phyloP scores from a whole-genome alignment of 2,888 invertebrate species.

The Epistrophe grossulariae region DNA sequence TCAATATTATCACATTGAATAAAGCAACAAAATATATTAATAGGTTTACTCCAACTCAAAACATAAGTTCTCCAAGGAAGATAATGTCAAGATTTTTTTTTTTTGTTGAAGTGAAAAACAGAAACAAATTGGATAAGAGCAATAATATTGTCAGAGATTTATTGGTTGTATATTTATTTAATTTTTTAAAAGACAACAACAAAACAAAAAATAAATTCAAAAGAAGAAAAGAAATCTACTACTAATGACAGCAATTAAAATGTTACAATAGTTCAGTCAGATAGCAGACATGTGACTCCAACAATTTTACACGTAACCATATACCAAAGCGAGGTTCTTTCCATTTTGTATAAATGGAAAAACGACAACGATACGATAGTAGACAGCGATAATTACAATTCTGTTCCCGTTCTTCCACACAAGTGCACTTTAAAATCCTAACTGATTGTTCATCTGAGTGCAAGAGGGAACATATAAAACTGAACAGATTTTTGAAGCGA shows the following conservation, averaged over 20 bases:
- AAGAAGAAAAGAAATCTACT: slow-evolving; percentile 13
- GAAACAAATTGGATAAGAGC: neutral
- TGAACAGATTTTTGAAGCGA: slow-evolving; percentile 51
- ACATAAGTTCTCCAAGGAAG: neutral
- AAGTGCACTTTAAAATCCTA: slow-evolving; percentile 46
- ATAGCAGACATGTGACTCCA: slow-evolving; percentile 32
- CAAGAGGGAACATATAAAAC: slow-evolving; percentile 42
- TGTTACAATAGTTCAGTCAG: slow-evolving; percentile 34
- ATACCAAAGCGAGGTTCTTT: neutral
- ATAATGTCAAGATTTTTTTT: neutral
- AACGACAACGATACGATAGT: slow-evolving; percentile 6
- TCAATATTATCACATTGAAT: neutral
- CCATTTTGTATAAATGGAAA: neutral
- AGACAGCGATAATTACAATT: slow-evolving; percentile 59
- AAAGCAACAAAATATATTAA: too few species aligned
- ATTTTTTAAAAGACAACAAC: neutral
- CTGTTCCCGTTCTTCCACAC: slow-evolving; percentile 39
- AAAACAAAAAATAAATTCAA: neutral
- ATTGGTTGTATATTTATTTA: neutral
- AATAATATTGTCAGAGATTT: slow-evolving; percentile 1
- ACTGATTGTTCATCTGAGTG: slow-evolving; percentile 58
- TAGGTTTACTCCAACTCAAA: neutral
- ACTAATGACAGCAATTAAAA: slow-evolving; percentile 48
- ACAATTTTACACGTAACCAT: slow-evolving; percentile 5
- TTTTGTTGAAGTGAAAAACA: neutral